A percentile compares a stretch with the other conserved stretches of the same genome.
Evolutionary conservation across 2,888 invertebrate genomes (phyloP).

Genomic region (Chalcosyrphus nemorum): DNA sequence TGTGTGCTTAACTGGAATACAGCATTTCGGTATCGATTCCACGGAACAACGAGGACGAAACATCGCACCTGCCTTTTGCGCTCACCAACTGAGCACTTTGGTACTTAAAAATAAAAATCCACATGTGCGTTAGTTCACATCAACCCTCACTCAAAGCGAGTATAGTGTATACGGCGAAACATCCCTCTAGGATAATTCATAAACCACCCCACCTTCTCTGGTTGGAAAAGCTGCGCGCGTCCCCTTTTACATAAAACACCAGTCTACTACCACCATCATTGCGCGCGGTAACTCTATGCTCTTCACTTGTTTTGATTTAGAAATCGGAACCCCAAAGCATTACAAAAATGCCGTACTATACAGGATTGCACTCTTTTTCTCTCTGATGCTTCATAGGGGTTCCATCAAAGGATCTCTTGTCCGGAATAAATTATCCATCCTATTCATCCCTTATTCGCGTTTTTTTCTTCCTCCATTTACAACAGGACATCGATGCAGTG

Average conservation of each 20-base stretch:
- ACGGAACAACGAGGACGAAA: background rate
- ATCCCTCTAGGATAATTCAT: constrained; percentile 24
- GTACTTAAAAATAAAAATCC: constrained; percentile 38
- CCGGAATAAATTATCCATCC: constrained; percentile 62
- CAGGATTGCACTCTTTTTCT: constrained; percentile 1
- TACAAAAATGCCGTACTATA: constrained; percentile 15
- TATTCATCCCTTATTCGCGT: constrained; percentile 33
- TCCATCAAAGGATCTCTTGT: constrained; percentile 40
- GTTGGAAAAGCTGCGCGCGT: constrained; percentile 48
- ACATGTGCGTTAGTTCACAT: constrained; percentile 61
- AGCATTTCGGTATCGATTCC: constrained; percentile 25
- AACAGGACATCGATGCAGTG: constrained; percentile 1
- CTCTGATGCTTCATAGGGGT: constrained; percentile 58
- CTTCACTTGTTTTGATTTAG: constrained; percentile 63
- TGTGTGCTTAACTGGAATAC: background rate
- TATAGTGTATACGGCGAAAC: constrained; percentile 11
- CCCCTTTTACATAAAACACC: constrained; percentile 34
- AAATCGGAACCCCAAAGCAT: constrained; percentile 38
- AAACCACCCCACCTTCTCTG: constrained; percentile 50
- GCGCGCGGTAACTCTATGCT: background rate
- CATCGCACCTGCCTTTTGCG: constrained; percentile 34
- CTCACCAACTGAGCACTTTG: constrained; percentile 16
- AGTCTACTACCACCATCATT: background rate
- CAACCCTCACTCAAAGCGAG: constrained; percentile 43
- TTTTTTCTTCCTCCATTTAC: background rate